Conservation (phyloP, 2,797 vertebrate species). For the Kryptolebias ocellatus region DNA sequence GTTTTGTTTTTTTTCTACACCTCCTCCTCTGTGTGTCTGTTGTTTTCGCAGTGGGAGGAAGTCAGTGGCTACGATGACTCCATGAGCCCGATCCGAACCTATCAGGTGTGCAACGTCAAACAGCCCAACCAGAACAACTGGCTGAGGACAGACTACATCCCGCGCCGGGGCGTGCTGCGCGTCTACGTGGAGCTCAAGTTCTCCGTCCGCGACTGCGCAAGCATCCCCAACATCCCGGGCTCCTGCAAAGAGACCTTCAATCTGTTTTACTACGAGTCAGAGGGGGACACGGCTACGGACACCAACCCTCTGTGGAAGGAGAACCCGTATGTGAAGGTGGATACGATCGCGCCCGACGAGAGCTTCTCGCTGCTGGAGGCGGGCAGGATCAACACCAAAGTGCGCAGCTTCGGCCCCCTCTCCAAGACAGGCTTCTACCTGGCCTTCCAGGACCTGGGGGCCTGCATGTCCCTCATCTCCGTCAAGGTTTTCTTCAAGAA, state of each 20-base stretch:
- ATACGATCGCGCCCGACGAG: slow-evolving; percentile 96
- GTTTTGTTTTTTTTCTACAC: background rate
- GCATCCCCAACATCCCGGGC: slow-evolving; percentile 96
- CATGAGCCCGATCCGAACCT: slow-evolving; percentile 97
- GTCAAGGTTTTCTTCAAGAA: slow-evolving; percentile 97
- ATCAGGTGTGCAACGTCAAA: slow-evolving; percentile 95
- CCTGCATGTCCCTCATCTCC: slow-evolving; percentile 97
- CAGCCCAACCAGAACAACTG: slow-evolving; percentile 97
- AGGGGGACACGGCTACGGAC: slow-evolving; percentile 90
- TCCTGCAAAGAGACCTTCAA: slow-evolving; percentile 99
- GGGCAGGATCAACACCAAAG: slow-evolving; percentile 94
- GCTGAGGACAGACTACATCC: slow-evolving; percentile 95
- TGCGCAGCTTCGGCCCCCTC: slow-evolving; percentile 96
- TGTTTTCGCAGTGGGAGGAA: slow-evolving; percentile 92
- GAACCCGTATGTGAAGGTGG: slow-evolving; percentile 98
- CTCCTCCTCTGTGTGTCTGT: slow-evolving; percentile 26
- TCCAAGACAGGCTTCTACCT: slow-evolving; percentile 96
- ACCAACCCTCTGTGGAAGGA: slow-evolving; percentile 94
- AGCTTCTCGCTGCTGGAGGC: slow-evolving; percentile 94
- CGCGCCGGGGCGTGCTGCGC: slow-evolving; percentile 89
- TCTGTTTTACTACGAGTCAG: slow-evolving; percentile 96
- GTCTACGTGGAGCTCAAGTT: slow-evolving; percentile 98
- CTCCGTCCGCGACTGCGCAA: slow-evolving; percentile 97
- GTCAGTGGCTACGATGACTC: slow-evolving; percentile 96
- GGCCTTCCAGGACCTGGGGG: slow-evolving; percentile 96